phyloP scores from a whole-genome alignment of 2,797 vertebrate genomes.

The Alfaro cultratus region DNA sequence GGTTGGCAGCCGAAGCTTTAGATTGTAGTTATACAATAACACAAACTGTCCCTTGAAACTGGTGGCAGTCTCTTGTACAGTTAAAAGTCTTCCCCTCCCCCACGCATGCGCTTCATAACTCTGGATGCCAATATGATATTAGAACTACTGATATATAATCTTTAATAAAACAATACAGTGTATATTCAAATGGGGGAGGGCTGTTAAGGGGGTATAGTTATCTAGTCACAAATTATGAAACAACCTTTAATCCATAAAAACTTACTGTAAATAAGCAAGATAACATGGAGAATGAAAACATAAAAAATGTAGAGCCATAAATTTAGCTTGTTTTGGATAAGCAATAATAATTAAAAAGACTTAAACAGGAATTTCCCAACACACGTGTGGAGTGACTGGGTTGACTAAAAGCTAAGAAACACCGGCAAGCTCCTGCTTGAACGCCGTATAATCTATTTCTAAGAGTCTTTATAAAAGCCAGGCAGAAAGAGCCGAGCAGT shows the following conservation, averaged over 20 bases:
- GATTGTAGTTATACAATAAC: slow-evolving; percentile 1
- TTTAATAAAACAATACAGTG: slow-evolving; percentile 16
- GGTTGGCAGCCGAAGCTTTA: neutral
- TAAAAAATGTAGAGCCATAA: neutral
- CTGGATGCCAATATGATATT: slow-evolving; percentile 56
- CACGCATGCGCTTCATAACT: slow-evolving; percentile 63
- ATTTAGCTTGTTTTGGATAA: slow-evolving; percentile 30
- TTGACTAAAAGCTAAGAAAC: slow-evolving; percentile 47
- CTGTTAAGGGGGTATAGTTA: neutral
- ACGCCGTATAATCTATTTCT: slow-evolving; percentile 52
- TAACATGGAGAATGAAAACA: neutral
- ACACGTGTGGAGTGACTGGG: slow-evolving; percentile 73
- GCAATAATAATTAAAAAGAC: slow-evolving; percentile 15
- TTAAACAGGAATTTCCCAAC: slow-evolving; percentile 47
- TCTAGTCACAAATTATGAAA: neutral
- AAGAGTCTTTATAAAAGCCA: slow-evolving; percentile 37
- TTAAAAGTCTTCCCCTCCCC: slow-evolving; percentile 62
- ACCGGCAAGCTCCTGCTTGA: slow-evolving; percentile 58
- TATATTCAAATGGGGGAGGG: neutral
- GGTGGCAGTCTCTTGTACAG: slow-evolving; percentile 31
- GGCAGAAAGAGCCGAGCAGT: slow-evolving; percentile 21
- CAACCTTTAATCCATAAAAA: slow-evolving; percentile 32
- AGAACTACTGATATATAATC: slow-evolving; percentile 30
- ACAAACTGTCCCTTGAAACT: slow-evolving; percentile 4
- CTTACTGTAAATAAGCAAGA: slow-evolving; percentile 29